Evolutionary conservation across 2,797 vertebrate genomes (phyloP), one percentile per base, ranked within the genome.

Genomic region (Tiaroga cobitis): DNA sequence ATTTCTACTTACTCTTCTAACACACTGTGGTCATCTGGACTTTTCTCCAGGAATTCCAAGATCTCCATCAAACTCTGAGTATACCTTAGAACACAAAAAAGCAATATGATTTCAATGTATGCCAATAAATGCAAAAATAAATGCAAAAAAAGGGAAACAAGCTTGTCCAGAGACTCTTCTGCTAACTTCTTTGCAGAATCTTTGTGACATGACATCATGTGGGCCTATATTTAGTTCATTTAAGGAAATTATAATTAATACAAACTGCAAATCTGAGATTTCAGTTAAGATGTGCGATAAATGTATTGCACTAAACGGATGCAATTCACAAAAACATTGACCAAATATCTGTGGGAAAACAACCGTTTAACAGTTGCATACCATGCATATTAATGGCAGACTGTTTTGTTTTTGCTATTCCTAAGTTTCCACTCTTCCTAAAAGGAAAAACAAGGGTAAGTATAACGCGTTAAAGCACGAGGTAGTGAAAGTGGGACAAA

Each of bases 41-140:
- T 97, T 91, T 92, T 95, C 89, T 98, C 96, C 8, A 97, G 91
- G 89, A 98, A 99, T 21, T 96, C 95, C 87, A 99, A 96, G 90
- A 99, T 96, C 86, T 99, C 98, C 94, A 98, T 92, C 88, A 99
- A 95, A 91, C 98, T 99, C 94, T 98, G 97, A 63, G 97, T 95
- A 16, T 99, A 99, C 97, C 98, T 99, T 88, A 76, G 87, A n/a
- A 21, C 63, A 46, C 63, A 84, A 56, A 76, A 54, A 65, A 73
- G n/a, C 61, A 77, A 8, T 43, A 37, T 26, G 16, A 56, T 3
- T 77, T n/a, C 0, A 15, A 65, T 34, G 15, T 15, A 76, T 29
- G 16, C 39, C 2, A 72, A 59, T 21, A 80, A 18, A 63, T 67
- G 0, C 2, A n/a, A 18, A 39, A 16, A n/a, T n/a, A n/a, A n/a